Conservation (phyloP, 2,113 vertebrate genomes). For the Paraplagusia blochii region DNA sequence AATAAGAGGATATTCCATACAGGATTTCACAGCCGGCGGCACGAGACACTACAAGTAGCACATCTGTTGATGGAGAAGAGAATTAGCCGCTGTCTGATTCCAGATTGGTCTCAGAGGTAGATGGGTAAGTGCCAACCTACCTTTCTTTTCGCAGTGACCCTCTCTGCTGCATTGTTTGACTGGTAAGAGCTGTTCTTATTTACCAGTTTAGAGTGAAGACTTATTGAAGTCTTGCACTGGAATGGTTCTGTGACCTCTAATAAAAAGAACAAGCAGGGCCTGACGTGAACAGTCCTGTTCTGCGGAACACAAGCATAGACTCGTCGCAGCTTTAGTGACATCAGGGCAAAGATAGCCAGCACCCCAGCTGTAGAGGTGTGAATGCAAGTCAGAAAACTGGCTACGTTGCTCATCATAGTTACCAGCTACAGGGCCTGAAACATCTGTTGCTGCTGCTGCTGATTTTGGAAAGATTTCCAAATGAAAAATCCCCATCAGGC, state of each 20-base stretch:
- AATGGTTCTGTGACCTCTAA: slow-evolving; percentile 7
- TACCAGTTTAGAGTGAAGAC: not conserved
- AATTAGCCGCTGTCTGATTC: slow-evolving; percentile 3
- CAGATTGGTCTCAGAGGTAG: slow-evolving; percentile 30
- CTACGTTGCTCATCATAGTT: no score
- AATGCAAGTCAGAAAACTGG: slow-evolving; percentile 14
- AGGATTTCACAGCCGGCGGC: slow-evolving; percentile 24
- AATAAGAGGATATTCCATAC: slow-evolving; percentile 7
- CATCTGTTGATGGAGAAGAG: slow-evolving; percentile 46
- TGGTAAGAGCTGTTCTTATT: not conserved
- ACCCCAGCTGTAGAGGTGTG: slow-evolving; percentile 6
- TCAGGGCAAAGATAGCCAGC: slow-evolving; percentile 24
- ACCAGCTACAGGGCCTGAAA: no score
- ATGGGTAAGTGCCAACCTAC: slow-evolving; percentile 9
- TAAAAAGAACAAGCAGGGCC: slow-evolving; percentile 11
- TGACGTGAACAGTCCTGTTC: slow-evolving; percentile 11
- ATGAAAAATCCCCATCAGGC: no score
- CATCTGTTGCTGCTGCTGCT: no score
- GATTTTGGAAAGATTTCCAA: no score
- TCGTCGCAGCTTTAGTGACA: slow-evolving; percentile 16
- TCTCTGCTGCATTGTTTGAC: slow-evolving; percentile 8
- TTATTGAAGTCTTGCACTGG: slow-evolving; percentile 14
- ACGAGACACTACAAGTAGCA: slow-evolving; percentile 52
- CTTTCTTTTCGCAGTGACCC: slow-evolving; percentile 4
- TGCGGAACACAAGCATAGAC: slow-evolving; percentile 28